Evolutionary conservation across 2,797 vertebrate species (phyloP).

Genomic region (Petrocephalus sullivani): DNA sequence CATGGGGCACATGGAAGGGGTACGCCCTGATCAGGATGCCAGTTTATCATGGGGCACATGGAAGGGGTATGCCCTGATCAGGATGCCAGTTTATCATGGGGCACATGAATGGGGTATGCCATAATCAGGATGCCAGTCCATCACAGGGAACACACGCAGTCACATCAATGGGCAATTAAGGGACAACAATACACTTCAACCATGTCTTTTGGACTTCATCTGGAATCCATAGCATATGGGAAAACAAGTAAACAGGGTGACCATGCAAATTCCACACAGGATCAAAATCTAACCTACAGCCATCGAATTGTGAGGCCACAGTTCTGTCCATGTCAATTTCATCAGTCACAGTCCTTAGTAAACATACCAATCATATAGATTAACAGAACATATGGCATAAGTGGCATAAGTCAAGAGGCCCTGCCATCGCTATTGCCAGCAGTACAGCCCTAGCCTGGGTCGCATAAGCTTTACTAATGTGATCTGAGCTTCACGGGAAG

Average conservation of each 20-base stretch:
- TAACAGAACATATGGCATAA: not conserved
- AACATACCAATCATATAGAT: not conserved
- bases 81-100: not conserved
- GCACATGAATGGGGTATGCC: too few species aligned
- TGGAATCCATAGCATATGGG: not conserved
- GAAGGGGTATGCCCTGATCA: too few species aligned
- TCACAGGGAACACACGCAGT: not conserved
- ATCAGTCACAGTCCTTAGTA: not conserved
- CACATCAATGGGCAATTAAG: not conserved
- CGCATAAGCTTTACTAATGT: not conserved
- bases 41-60: not conserved
- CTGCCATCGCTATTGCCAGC: not conserved
- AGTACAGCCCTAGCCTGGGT: not conserved
- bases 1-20: too few species aligned
- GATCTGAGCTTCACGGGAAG: not conserved
- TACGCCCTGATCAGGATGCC: too few species aligned
- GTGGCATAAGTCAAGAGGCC: not conserved
- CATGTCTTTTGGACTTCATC: not conserved
- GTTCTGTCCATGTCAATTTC: not conserved
- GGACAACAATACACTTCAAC: not conserved
- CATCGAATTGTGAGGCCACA: not conserved
- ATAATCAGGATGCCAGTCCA: too few species aligned
- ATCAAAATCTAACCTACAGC: not conserved
- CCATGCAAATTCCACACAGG: not conserved
- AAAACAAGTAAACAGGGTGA: not conserved